Conservation (phyloP, 2,888 invertebrate species). For the Therioaphis trifolii region DNA sequence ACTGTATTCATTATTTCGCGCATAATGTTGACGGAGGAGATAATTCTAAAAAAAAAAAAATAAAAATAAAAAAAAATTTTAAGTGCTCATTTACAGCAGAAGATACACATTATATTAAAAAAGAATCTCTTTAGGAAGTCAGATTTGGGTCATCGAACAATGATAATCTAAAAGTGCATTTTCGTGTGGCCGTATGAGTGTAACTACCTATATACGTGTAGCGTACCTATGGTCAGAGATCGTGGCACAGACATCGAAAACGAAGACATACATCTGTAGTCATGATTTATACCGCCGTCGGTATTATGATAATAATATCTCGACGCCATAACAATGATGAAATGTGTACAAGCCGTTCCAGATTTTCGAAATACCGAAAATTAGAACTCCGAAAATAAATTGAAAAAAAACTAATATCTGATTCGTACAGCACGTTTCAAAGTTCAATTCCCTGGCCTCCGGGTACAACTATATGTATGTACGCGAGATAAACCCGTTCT, state of each 20-base stretch:
- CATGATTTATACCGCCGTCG: background rate
- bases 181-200: background rate
- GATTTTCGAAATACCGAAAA: background rate
- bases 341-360: background rate
- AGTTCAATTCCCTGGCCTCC: background rate
- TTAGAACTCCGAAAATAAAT: background rate
- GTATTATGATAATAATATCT: background rate
- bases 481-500: background rate
- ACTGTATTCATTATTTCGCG: conserved; percentile 7
- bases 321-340: background rate
- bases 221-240: background rate
- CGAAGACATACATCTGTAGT: background rate
- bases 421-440: background rate
- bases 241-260: background rate
- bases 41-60: background rate
- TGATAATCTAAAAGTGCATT: background rate
- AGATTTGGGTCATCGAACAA: conserved; percentile 20
- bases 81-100: background rate
- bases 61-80: background rate
- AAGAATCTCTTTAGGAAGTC: background rate
- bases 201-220: background rate
- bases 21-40: background rate
- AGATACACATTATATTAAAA: background rate
- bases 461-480: background rate
- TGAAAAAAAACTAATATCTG: background rate